Conservation (phyloP, 2,113 vertebrate genomes). For the Ceratotherium simum region DNA sequence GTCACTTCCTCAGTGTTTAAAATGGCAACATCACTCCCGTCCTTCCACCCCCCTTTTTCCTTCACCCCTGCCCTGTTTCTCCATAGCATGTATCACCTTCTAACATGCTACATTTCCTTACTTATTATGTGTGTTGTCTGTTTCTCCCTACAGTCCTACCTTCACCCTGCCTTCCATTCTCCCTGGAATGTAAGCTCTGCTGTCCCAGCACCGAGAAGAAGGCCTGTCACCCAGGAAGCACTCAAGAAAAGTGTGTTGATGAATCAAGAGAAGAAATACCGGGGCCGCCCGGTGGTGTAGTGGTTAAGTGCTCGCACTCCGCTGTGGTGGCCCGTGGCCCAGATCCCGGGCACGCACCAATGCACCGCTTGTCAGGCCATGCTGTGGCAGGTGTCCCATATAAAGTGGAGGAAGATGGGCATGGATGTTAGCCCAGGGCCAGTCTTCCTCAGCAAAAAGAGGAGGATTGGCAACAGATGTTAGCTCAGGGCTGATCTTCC, state of each 20-base stretch:
- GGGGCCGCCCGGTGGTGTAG: no score
- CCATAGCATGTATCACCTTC: fast-evolving
- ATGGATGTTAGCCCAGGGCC: no score
- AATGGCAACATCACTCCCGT: neutral
- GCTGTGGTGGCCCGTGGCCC: no score
- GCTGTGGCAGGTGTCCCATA: no score
- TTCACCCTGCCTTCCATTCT: neutral
- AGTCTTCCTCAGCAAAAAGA: no score
- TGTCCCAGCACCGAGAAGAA: neutral
- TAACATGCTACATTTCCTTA: neutral
- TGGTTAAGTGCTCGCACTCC: no score
- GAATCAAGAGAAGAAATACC: neutral
- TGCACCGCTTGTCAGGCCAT: no score
- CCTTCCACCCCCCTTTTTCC: fast-evolving
- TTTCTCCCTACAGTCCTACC: neutral
- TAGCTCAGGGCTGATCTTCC: no score
- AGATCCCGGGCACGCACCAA: no score
- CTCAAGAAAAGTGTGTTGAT: neutral
- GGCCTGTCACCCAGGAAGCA: neutral
- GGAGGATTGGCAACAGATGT: no score
- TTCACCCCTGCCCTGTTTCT: neutral
- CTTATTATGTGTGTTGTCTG: neutral
- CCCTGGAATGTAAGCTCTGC: neutral
- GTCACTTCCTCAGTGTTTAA: neutral
- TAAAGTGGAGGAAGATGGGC: no score